Evolutionary conservation across 2,888 invertebrate genomes (phyloP), one percentile per base, ranked within the genome.

Genomic region (Microdon myrmicae): DNA sequence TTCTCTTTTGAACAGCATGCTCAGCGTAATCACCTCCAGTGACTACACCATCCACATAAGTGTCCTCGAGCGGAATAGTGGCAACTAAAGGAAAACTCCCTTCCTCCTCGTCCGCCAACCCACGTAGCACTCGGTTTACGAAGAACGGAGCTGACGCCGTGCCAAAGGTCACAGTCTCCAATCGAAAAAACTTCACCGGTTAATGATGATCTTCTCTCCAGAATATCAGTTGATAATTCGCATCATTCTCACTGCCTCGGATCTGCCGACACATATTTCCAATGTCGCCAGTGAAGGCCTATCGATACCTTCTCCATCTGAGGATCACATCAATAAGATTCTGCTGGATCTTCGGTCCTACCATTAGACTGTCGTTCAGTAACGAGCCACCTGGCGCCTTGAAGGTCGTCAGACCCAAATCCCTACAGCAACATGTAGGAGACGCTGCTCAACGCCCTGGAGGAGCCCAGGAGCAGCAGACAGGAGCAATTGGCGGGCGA

Each of bases 201-300:
- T 22, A 5, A 22, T 22, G 8, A 8, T 5, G 22, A 5, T 22
- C 8, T 8, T 22, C 8, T 22, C 22, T 22, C 22, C 22, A 22
- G 5, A 22, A 5, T 6, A 22, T 22, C 8, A 6, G 5, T 22
- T 22, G 22, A 8, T 22, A 22, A 8, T 22, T 8, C 6, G 6
- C 8, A 22, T 22, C 22, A 6, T 8, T 22, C 8, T 8, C 6
- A 8, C 8, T 22, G 22, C 5, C 22, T 8, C 22, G 8, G 22
- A 22, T 22, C 22, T 22, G 22, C 22, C 22, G 22, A 16, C 43
- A 55, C 55, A 55, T 61, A 10, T 43, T 47, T 23, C 19, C 34
- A 6, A 67, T 44, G 14, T 67, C 67, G 1, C 54, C 54, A 3
- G 70, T 71, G 6, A 78, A 53, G 6, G 39, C 53, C 19, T 29